phyloP scores from a whole-genome alignment of 2,113 vertebrate genomes.

The Naja naja region DNA sequence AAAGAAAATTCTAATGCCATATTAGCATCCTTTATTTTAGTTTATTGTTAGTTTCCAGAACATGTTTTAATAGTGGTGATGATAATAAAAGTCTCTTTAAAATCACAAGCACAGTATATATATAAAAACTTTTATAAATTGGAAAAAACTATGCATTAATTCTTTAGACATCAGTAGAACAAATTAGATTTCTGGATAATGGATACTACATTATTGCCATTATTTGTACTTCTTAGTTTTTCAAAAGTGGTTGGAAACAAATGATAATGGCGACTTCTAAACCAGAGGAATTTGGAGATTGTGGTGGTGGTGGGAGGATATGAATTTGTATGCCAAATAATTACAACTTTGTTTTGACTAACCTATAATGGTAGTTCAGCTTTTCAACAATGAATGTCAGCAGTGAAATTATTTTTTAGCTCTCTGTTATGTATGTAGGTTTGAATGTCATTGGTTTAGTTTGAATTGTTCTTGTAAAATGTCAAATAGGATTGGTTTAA shows the following conservation, averaged over 20 bases:
- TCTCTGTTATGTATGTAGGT: too few relatives aligned
- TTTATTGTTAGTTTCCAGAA: background rate
- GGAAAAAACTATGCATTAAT: background rate
- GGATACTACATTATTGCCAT: background rate
- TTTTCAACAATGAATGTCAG: background rate
- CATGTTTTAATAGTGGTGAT: background rate
- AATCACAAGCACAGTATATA: background rate
- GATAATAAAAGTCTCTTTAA: background rate
- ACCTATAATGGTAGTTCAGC: background rate
- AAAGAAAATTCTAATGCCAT: background rate
- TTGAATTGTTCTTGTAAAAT: too few relatives aligned
- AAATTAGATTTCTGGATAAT: background rate
- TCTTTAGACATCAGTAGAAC: background rate
- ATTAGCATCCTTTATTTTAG: background rate
- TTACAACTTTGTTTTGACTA: background rate
- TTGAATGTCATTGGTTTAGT: too few relatives aligned
- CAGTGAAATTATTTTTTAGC: background rate
- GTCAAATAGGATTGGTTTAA: too few relatives aligned
- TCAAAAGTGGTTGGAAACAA: background rate
- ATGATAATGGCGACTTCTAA: background rate
- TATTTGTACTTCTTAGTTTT: background rate
- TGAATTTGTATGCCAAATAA: background rate
- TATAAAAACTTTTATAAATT: background rate
- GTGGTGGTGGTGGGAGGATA: background rate
- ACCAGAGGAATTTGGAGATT: background rate